Conservation (phyloP, 2,797 vertebrate species). For the Schizothorax lantsangensis region DNA sequence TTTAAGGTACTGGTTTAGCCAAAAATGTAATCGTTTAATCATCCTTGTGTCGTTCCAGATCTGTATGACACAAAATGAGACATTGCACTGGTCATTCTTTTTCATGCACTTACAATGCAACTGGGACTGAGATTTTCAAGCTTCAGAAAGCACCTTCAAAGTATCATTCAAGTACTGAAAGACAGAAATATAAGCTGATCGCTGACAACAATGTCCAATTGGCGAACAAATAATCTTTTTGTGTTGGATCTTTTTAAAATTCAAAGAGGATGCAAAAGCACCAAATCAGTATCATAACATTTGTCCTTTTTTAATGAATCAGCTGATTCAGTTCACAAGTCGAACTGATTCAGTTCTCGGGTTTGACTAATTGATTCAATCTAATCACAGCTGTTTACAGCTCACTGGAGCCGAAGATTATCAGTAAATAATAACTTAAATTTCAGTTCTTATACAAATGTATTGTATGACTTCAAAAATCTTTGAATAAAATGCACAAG, state of each 20-base stretch:
- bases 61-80: background rate
- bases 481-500: background rate
- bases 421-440: background rate
- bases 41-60: background rate
- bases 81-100: background rate
- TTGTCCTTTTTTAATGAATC: background rate
- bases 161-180: background rate
- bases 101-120: background rate
- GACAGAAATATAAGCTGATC: background rate
- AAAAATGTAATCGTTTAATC: background rate
- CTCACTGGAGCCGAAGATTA: background rate
- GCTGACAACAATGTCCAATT: background rate
- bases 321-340: background rate
- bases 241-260: background rate
- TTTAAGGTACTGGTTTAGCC: background rate
- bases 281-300: background rate
- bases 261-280: background rate
- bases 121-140: background rate
- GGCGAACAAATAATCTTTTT: background rate
- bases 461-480: background rate
- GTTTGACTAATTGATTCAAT: background rate
- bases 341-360: background rate
- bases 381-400: background rate
- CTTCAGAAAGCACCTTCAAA: background rate
- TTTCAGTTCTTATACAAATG: background rate